phyloP scores from a whole-genome alignment of 2,113 vertebrate species.

The Aspidoscelis tigris region DNA sequence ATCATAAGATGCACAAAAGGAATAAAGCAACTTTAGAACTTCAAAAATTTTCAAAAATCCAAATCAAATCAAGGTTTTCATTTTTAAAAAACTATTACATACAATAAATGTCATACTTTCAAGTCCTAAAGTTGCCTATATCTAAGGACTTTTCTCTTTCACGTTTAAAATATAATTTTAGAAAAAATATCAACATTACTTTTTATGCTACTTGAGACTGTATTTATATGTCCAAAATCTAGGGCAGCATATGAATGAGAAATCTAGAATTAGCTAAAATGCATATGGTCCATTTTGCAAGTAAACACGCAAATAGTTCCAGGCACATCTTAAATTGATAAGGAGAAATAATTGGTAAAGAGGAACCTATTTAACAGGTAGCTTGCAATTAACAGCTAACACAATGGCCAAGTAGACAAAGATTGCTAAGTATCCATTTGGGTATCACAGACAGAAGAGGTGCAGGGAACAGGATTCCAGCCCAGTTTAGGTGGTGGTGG shows the following conservation, averaged over 20 bases:
- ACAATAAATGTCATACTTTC: conserved; percentile 2
- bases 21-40: not conserved
- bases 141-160: no score
- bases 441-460: no score
- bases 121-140: not conserved
- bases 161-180: not conserved
- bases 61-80: not conserved
- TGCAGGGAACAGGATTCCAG: no score
- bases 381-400: no score
- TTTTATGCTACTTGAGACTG: not conserved
- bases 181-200: not conserved
- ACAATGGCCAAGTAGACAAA: no score
- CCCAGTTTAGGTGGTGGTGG: no score
- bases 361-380: no score
- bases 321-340: no score
- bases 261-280: not conserved
- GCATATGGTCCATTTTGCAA: no score
- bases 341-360: no score
- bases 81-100: not conserved
- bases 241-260: not conserved
- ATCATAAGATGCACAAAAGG: not conserved
- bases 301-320: no score
- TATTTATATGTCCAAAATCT: not conserved
- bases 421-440: no score
- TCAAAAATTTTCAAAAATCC: not conserved